phyloP scores from a whole-genome alignment of 1,140 invertebrate species.

The Drosophila kanapiae region DNA sequence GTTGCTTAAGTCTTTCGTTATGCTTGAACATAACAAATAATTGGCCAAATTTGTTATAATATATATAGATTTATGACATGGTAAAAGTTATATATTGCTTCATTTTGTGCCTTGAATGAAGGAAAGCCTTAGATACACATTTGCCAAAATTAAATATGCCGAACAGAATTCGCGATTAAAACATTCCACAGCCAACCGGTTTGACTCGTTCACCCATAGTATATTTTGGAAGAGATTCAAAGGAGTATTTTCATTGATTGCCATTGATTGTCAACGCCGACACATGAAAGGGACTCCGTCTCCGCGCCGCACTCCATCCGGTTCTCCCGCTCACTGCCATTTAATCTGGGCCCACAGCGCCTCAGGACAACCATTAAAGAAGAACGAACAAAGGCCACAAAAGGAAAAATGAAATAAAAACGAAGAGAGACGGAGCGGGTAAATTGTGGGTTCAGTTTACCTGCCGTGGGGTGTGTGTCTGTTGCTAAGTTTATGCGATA shows the following conservation, averaged over 20 bases:
- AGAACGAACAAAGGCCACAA: slow-evolving; percentile 57
- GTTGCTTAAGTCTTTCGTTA: slow-evolving; percentile 57
- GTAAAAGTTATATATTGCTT: neutral
- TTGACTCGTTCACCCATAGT: slow-evolving; percentile 8
- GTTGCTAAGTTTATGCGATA: neutral
- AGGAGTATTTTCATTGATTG: slow-evolving; percentile 69
- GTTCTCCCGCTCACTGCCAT: slow-evolving; percentile 8
- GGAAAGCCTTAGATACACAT: neutral
- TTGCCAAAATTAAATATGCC: slow-evolving; percentile 8
- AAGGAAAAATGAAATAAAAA: slow-evolving; percentile 7
- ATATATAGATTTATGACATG: neutral
- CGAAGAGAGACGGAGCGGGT: slow-evolving; percentile 29
- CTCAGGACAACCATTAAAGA: slow-evolving; percentile 54
- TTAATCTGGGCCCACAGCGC: slow-evolving; percentile 38
- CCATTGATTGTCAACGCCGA: slow-evolving; percentile 61
- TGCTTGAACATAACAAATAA: neutral
- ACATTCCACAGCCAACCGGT: slow-evolving; percentile 52
- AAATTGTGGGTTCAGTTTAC: slow-evolving; percentile 66
- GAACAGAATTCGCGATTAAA: slow-evolving; percentile 13
- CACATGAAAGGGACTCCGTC: slow-evolving; percentile 28
- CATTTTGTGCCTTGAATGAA: neutral
- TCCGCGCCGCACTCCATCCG: slow-evolving; percentile 6
- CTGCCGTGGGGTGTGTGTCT: slow-evolving; percentile 32
- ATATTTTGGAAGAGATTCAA: slow-evolving; percentile 18
- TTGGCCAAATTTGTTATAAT: neutral